A percentile compares a stretch with the other conserved stretches of the same genome.
Conservation (phyloP, 2,888 invertebrate species). For the Melanostoma mellinum region DNA sequence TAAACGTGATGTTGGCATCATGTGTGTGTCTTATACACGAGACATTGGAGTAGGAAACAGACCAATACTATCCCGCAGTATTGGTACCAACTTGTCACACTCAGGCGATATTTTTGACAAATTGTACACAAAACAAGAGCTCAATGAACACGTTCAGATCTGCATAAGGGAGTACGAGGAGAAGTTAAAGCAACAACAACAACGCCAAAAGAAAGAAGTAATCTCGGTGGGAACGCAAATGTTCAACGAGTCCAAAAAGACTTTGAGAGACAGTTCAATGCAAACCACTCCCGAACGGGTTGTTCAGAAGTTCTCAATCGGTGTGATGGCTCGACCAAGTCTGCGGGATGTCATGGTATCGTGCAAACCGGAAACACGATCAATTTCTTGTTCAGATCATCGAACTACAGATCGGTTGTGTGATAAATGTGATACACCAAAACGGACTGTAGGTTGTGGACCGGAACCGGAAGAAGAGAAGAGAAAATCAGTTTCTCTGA, state of each 20-base stretch:
- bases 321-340: slow-evolving; percentile 76
- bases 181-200: slow-evolving; percentile 59
- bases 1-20: slow-evolving; percentile 86
- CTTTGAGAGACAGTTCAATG: slow-evolving; percentile 75
- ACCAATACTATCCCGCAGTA: slow-evolving; percentile 76
- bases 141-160: slow-evolving; percentile 77
- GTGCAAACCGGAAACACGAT: slow-evolving; percentile 81
- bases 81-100: slow-evolving; percentile 76
- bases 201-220: slow-evolving; percentile 74
- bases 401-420: slow-evolving; percentile 83
- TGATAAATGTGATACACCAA: slow-evolving; percentile 83
- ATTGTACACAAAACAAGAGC: slow-evolving; percentile 80
- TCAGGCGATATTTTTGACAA: slow-evolving; percentile 76
- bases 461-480: slow-evolving; percentile 77
- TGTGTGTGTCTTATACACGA: slow-evolving; percentile 84
- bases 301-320: slow-evolving; percentile 76
- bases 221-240: slow-evolving; percentile 81
- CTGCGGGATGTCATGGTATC: slow-evolving; percentile 78
- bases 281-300: slow-evolving; percentile 77
- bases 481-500: slow-evolving; percentile 80
- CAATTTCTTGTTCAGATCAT: slow-evolving; percentile 83
- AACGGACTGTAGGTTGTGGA: slow-evolving; percentile 85
- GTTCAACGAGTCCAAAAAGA: slow-evolving; percentile 76
- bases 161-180: slow-evolving; percentile 75
- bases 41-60: slow-evolving; percentile 85